These are phyloP conservation scores for Danio rerio DNA, from an alignment of 2,113 vertebrate genomes.

Conservation along the genomic window DNA sequence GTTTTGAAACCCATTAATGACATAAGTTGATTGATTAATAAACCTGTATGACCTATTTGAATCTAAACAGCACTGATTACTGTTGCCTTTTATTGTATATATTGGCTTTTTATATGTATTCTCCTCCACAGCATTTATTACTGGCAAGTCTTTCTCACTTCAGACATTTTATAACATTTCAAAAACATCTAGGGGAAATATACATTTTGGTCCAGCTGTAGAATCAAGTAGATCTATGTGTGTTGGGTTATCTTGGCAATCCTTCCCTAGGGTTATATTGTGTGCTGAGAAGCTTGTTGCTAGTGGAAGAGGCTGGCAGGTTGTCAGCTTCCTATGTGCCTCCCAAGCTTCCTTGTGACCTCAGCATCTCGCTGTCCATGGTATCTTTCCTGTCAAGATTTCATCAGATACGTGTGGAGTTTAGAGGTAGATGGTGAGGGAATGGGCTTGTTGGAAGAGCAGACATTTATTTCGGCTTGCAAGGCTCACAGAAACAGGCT, in stretches of 20 bases:
- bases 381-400: conserved; percentile 17
- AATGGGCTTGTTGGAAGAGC: conserved; percentile 17
- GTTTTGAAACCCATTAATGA: too few species aligned
- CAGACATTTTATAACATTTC: background rate
- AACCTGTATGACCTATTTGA: too few species aligned
- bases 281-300: conserved; percentile 20
- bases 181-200: background rate
- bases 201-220: background rate
- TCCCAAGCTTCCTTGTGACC: conserved; percentile 31
- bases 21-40: too few species aligned
- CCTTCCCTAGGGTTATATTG: conserved; percentile 21
- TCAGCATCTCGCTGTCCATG: conserved; percentile 24
- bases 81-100: too few species aligned
- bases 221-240: background rate
- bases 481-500: conserved; percentile 20
- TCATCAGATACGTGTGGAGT: background rate
- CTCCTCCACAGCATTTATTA: background rate
- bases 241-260: conserved; percentile 5
- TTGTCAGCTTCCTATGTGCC: conserved; percentile 40
- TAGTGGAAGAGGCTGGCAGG: conserved; percentile 25
- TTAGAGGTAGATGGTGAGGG: conserved; percentile 18
- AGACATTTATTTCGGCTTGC: conserved; percentile 11
- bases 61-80: too few species aligned
- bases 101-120: too few species aligned
- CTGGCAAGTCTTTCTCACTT: background rate